These are phyloP conservation scores for Sciurus vulgaris DNA, from an alignment of 2,797 vertebrate species.

Conservation along the genomic window DNA sequence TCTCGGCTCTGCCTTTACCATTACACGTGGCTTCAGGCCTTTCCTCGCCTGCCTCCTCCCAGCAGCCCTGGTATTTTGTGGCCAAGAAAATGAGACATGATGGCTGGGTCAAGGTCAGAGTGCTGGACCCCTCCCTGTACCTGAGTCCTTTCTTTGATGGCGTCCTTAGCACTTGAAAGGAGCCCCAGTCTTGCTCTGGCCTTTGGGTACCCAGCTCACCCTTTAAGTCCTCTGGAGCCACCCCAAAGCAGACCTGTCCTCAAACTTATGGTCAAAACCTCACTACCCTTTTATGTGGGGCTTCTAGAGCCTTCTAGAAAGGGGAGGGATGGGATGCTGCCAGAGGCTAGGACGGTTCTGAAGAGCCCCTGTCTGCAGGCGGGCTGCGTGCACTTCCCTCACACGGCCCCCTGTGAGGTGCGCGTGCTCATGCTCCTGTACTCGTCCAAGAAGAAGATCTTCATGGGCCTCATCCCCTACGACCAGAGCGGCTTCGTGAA, in stretches of 20 bases:
- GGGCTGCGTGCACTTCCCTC: slow-evolving; percentile 96
- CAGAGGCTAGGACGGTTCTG: accelerated
- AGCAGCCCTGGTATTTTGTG: background rate
- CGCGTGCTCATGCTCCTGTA: slow-evolving; percentile 97
- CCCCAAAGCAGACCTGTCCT: background rate
- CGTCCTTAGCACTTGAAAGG: accelerated
- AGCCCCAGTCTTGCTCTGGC: background rate
- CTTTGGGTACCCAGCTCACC: accelerated
- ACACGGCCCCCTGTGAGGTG: slow-evolving; percentile 96
- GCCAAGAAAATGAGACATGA: background rate
- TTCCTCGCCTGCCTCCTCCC: background rate
- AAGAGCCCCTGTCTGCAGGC: slow-evolving; percentile 86
- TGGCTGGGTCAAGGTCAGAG: too few species aligned
- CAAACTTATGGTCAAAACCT: background rate
- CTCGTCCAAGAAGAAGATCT: slow-evolving; percentile 97
- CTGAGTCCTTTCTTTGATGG: background rate
- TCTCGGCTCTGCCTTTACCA: accelerated
- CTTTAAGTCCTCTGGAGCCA: background rate
- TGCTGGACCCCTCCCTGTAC: background rate
- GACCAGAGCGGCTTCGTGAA: slow-evolving; percentile 98
- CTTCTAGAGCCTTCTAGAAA: background rate
- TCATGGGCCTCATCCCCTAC: slow-evolving; percentile 97
- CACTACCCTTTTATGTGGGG: accelerated
- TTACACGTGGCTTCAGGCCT: accelerated
- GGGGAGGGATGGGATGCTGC: accelerated